Conservation (phyloP, 2,888 invertebrate genomes). For the Mactromeris polynyma region DNA sequence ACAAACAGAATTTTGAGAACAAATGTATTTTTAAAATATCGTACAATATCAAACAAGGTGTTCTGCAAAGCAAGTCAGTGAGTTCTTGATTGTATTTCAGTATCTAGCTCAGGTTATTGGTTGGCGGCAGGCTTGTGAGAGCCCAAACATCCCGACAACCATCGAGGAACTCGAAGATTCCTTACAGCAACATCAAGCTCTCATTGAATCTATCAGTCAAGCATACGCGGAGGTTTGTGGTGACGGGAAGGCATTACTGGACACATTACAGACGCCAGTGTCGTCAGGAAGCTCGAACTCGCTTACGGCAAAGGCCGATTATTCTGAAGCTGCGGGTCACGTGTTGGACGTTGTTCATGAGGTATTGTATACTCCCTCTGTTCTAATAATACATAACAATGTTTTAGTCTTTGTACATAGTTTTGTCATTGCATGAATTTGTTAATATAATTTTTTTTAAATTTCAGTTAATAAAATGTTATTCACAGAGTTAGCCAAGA, state of each 20-base stretch:
- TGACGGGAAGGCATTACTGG: conserved; percentile 88
- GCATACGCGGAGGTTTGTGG: conserved; percentile 93
- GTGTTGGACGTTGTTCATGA: conserved; percentile 98
- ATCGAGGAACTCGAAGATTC: conserved; percentile 96
- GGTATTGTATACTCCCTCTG: conserved; percentile 80
- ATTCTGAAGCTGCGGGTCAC: conserved; percentile 97
- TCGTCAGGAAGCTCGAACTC: conserved; percentile 86
- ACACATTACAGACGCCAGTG: conserved; percentile 88
- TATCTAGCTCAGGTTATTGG: conserved; percentile 92
- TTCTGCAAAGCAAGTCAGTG: no score
- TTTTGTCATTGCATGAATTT: no score
- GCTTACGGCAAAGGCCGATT: conserved; percentile 91
- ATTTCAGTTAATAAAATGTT: no score
- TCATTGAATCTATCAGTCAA: conserved; percentile 98
- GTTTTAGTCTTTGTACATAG: no score
- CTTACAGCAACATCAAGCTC: conserved; percentile 96
- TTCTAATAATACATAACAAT: no score
- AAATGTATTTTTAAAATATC: no score
- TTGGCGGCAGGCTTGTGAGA: conserved; percentile 97
- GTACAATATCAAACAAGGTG: no score
- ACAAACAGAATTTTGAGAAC: no score
- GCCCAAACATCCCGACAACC: conserved; percentile 89
- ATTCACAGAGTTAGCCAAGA: no score
- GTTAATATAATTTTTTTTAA: no score
- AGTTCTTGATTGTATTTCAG: conserved; percentile 78